A percentile compares a stretch with the other conserved stretches of the same genome.
phyloP scores from a whole-genome alignment of 2,797 vertebrate genomes.

The Parauchenoglanis ngamensis region DNA sequence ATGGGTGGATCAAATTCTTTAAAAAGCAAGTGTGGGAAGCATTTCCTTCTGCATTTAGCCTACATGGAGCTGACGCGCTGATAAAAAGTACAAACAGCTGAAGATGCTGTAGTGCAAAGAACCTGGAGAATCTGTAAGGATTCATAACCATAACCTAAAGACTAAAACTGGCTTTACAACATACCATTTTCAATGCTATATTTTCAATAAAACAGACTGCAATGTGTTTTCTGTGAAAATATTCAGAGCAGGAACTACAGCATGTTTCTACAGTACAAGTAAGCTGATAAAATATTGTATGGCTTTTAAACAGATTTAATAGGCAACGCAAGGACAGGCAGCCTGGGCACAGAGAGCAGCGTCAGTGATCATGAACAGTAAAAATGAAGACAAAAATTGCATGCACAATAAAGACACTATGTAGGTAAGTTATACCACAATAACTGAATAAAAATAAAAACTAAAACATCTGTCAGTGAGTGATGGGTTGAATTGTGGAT shows the following conservation, averaged over 20 bases:
- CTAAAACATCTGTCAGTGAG: too few relatives aligned
- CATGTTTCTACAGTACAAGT: not conserved
- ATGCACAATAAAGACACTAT: not conserved
- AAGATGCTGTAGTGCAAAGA: not conserved
- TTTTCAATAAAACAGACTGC: not conserved
- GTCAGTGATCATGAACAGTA: not conserved
- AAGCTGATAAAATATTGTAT: not conserved
- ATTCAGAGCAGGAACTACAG: not conserved
- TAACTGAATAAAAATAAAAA: too few relatives aligned
- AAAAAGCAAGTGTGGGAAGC: conserved; percentile 8
- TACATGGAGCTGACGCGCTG: not conserved
- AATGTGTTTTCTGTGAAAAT: not conserved
- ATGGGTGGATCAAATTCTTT: conserved; percentile 1
- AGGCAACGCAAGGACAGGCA: not conserved
- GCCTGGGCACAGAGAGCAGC: not conserved
- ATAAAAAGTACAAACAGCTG: conserved; percentile 3
- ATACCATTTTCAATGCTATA: not conserved
- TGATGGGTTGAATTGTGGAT: not conserved
- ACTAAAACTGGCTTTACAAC: not conserved
- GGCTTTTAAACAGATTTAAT: not conserved
- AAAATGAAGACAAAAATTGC: not conserved
- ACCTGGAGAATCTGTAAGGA: not conserved
- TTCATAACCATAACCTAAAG: not conserved
- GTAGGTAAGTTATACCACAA: too few relatives aligned
- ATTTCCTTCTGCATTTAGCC: conserved; percentile 16